Evolutionary conservation across 2,797 vertebrate genomes (phyloP), one percentile per base, ranked within the genome.

Genomic region (Pelochelys cantorii): DNA sequence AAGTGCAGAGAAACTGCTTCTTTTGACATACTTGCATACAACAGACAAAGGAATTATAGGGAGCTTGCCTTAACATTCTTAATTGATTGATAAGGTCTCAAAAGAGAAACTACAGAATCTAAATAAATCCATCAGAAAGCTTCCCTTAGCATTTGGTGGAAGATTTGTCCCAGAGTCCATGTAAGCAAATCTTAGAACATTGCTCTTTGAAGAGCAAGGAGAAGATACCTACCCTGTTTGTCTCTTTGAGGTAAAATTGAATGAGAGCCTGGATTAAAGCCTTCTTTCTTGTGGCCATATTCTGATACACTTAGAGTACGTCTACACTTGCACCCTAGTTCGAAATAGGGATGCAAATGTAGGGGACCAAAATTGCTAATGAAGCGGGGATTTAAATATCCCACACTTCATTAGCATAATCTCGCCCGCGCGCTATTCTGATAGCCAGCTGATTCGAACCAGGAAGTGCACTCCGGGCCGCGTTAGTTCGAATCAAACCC

Each of bases 1-100:
- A 85, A 95, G 78, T 80, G 56, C 92, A 91, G 92, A 90, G 85
- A 95, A 95, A 95, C 5, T 0, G 1, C 3, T 77, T 88, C 27
- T 86, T 93, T 59, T n/a, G 42, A 56, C 37, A 34, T 65, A 80
- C 85, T 37, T 1, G 65, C 11, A 59, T 85, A 12, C 0, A 0
- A 89, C 81, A 87, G 94, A 86, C 78, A 91, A 94, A 96, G 62
- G 71, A 77, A 90, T 91, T 93, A 34, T 86, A 78, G 90, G 82
- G 91, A 0, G 0, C 23, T 90, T 81, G n/a, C 54, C 79, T 93
- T 75, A 37, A 4, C 68, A 48, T 25, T 79, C 87, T 94, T 93
- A 92, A 93, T 80, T 91, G 59, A 86, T 92, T 25, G 81, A 31
- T 90, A 62, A 62, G 23, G 78, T 93, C 83, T 90, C 90, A 85